Conservation (phyloP, 2,113 vertebrate genomes). For the Syngnathus typhle region DNA sequence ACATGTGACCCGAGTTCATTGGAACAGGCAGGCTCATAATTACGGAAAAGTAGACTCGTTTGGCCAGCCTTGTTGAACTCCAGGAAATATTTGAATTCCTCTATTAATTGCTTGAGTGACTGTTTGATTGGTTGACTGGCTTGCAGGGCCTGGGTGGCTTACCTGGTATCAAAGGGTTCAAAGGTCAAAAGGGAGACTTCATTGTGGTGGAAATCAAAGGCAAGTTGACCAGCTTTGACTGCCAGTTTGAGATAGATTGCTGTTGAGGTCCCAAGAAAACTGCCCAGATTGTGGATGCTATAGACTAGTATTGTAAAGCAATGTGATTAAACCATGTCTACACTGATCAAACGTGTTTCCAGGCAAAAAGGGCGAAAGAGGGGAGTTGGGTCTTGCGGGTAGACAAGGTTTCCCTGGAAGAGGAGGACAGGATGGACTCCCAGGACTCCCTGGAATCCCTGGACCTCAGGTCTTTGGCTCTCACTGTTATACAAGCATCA, state of each 20-base stretch:
- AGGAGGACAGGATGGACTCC: slow-evolving; percentile 44
- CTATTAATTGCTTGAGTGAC: not conserved
- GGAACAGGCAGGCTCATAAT: not conserved
- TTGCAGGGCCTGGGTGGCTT: slow-evolving; percentile 75
- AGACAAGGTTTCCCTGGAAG: slow-evolving; percentile 71
- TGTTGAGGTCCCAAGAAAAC: not conserved
- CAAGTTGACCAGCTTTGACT: slow-evolving; percentile 21
- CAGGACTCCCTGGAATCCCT: slow-evolving; percentile 44
- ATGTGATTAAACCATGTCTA: not conserved
- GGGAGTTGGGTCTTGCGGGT: slow-evolving; percentile 54
- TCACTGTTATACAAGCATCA: not conserved
- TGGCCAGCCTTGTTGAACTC: not conserved
- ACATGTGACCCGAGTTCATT: not conserved
- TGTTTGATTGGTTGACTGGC: not conserved
- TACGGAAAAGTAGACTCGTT: not conserved
- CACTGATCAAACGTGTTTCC: slow-evolving; percentile 13
- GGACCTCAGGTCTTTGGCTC: slow-evolving; percentile 52
- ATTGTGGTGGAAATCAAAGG: slow-evolving; percentile 50
- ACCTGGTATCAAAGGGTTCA: slow-evolving; percentile 72
- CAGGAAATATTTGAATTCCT: not conserved
- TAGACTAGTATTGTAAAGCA: not conserved
- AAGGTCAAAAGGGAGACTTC: slow-evolving; percentile 81
- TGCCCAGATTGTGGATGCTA: no score
- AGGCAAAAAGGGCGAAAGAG: slow-evolving; percentile 60
- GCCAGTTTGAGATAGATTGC: not conserved